Base-by-base conservation (phyloP, 2,113 vertebrate genomes). In the Vanacampus margaritifer region DNA sequence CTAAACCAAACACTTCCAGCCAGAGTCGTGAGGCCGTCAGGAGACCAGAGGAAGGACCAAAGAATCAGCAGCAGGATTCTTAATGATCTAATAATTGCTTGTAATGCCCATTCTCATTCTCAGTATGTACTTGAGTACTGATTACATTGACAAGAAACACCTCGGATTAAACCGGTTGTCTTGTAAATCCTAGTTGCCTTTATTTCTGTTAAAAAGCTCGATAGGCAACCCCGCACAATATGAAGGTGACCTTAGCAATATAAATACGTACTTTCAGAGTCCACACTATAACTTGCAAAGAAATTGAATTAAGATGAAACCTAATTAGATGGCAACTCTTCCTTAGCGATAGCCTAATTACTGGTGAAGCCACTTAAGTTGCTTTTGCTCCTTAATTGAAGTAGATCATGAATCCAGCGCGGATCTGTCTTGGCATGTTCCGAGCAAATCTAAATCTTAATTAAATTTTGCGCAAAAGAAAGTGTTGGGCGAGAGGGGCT, bases 361-460 rank as follows among this genome's bases (percentile, higher is more conserved):
- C 88, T 91, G 83, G 82, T 65, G 86, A 89, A 89, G 85, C 86
- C 83, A 89, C 89, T 91, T 91, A 91, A 91, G 89, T 90, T 91
- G 85, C 88, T 90, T 41, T 89, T 84, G 80, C 83, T 84, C 77
- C 74, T 83, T 91, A 91, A 92, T 89, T 91, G 88, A 90, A 90
- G 86, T 83, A 81, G 85, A 89, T 88, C 71, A 84, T 77, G 86
- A 88, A 80, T 86, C 78, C 76, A 79, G 83, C 79, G 81, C 17
- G 81, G 88, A 89, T 93, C 84, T 91, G 88, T 90, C 81, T 73
- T 86, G 89, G 88, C 87, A 87, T 89, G 88, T 89, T 92, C 82
- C 82, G 90, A 90, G 86, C 88, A 90, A 91, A 91, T 92, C 89
- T 92, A 91, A 90, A 91, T 91, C 88, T 90, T 91, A 92, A 92